These are phyloP conservation scores for Drosophila stalkeri DNA, from an alignment of 2,888 invertebrate species.

Conservation along the genomic window DNA sequence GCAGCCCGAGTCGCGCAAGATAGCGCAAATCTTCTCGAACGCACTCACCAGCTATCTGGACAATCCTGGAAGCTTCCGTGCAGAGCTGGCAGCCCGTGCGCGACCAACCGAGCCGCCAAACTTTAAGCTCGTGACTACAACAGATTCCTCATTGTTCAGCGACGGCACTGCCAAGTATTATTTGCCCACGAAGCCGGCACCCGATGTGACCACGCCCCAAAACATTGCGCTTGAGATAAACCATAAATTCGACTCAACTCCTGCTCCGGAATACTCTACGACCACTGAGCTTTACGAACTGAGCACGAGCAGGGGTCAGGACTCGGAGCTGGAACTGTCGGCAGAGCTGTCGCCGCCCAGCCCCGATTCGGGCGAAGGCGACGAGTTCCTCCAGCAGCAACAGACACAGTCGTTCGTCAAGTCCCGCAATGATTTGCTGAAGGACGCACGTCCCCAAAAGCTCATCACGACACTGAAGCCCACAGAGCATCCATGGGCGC, in stretches of 20 bases:
- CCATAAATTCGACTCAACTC: slow-evolving; percentile 78
- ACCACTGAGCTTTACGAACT: slow-evolving; percentile 84
- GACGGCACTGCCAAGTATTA: slow-evolving; percentile 82
- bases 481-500: slow-evolving; percentile 85
- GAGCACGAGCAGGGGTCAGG: slow-evolving; percentile 86
- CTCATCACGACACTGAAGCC: slow-evolving; percentile 69
- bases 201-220: slow-evolving; percentile 86
- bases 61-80: slow-evolving; percentile 92
- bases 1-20: slow-evolving; percentile 89
- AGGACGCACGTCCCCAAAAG: slow-evolving; percentile 58
- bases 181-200: slow-evolving; percentile 76
- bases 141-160: slow-evolving; percentile 70
- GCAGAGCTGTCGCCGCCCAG: slow-evolving; percentile 85
- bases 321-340: slow-evolving; percentile 74
- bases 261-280: slow-evolving; percentile 63
- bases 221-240: slow-evolving; percentile 87
- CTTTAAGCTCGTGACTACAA: slow-evolving; percentile 68
- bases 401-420: slow-evolving; percentile 90
- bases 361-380: slow-evolving; percentile 85
- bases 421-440: slow-evolving; percentile 85
- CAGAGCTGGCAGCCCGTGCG: slow-evolving; percentile 89
- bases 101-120: slow-evolving; percentile 91
- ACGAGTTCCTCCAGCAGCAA: slow-evolving; percentile 89
- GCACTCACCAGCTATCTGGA: slow-evolving; percentile 93
- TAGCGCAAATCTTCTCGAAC: slow-evolving; percentile 94